These are phyloP conservation scores for Venustoraphidia nigricollis DNA, from an alignment of 2,888 invertebrate genomes.

Conservation along the genomic window DNA sequence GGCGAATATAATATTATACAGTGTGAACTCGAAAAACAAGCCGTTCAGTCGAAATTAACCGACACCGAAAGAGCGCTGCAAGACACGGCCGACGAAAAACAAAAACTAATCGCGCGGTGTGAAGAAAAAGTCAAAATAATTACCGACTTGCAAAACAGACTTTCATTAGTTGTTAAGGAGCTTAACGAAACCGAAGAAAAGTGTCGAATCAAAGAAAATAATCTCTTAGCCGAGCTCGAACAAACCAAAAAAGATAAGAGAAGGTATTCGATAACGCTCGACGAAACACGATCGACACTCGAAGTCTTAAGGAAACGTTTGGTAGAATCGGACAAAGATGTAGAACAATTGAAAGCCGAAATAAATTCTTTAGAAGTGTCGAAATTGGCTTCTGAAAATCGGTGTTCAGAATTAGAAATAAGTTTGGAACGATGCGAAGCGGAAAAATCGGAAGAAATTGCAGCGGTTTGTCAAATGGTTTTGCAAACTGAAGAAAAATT, in stretches of 20 bases:
- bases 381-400: constrained; percentile 19
- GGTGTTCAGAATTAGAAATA: no score
- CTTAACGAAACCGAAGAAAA: constrained; percentile 9
- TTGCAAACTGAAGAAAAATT: constrained; percentile 14
- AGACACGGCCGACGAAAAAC: constrained; percentile 10
- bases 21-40: constrained; percentile 35
- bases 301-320: constrained; percentile 39
- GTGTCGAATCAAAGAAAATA: constrained; percentile 26
- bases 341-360: constrained; percentile 35
- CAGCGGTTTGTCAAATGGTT: constrained; percentile 20
- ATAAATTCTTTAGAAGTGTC: constrained; percentile 20
- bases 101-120: not conserved
- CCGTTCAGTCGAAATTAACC: constrained; percentile 22
- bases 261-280: constrained; percentile 41
- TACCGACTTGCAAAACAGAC: constrained; percentile 9
- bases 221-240: constrained; percentile 30
- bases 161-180: constrained; percentile 13
- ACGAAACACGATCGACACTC: constrained; percentile 38
- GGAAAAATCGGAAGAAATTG: constrained; percentile 20
- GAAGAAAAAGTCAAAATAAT: constrained; percentile 3
- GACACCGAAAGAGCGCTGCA: constrained; percentile 8
- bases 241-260: constrained; percentile 33
- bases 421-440: constrained; percentile 7
- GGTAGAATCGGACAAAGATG: constrained; percentile 40
- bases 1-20: constrained; percentile 36